Percentiles rank a stretch among this genome's conserved stretches.
Conservation (phyloP, 2,888 invertebrate species). For the Trichogramma dendrolimi region DNA sequence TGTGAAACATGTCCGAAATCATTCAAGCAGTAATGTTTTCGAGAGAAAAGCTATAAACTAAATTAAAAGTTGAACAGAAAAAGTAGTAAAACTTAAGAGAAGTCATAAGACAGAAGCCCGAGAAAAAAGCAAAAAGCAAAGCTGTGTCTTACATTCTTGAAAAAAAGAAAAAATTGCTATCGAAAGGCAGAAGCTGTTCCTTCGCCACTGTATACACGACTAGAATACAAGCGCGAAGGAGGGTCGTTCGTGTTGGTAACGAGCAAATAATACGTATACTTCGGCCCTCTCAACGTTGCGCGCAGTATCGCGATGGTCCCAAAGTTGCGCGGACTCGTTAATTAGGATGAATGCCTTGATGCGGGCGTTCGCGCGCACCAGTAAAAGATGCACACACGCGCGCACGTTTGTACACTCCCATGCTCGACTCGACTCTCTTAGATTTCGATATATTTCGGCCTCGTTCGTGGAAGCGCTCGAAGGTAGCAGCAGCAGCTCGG, state of each 20-base stretch:
- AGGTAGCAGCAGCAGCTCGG: conserved; percentile 18
- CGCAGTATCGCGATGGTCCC: conserved; percentile 48
- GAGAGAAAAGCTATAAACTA: too few species aligned
- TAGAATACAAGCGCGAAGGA: background rate
- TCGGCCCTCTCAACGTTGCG: conserved; percentile 16
- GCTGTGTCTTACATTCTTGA: too few species aligned
- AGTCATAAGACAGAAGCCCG: too few species aligned
- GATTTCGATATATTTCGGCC: conserved; percentile 21
- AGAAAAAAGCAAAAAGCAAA: too few species aligned
- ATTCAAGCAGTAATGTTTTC: too few species aligned
- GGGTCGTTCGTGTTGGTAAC: conserved; percentile 49
- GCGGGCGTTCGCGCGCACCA: conserved; percentile 37
- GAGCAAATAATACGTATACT: conserved; percentile 47
- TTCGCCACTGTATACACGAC: conserved; percentile 29
- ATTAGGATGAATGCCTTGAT: conserved; percentile 52
- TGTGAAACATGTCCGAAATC: too few species aligned
- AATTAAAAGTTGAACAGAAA: too few species aligned
- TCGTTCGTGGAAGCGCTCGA: conserved; percentile 42
- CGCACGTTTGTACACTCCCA: background rate
- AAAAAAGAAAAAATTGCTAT: conserved; percentile 5
- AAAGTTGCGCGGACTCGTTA: conserved; percentile 48
- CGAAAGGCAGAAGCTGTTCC: conserved; percentile 39
- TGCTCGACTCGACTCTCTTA: too few species aligned
- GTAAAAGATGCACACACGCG: conserved; percentile 35
- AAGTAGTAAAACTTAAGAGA: too few species aligned